A percentile compares a stretch with the other conserved stretches of the same genome.
These are phyloP conservation scores for Pimephales promelas DNA, from an alignment of 2,113 vertebrate species.

Conservation along the genomic window DNA sequence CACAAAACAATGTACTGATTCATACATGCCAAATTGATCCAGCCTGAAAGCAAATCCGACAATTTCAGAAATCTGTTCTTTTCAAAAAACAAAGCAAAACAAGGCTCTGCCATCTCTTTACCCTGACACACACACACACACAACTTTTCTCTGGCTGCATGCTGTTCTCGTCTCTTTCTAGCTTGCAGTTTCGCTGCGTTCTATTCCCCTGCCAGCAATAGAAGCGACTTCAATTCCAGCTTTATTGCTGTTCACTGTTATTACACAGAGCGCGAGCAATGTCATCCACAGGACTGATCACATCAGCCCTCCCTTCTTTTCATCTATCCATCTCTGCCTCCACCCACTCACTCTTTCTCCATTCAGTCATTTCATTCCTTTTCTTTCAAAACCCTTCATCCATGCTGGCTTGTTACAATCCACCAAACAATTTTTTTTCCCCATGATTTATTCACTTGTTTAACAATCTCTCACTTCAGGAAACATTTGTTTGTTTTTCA, in stretches of 20 bases:
- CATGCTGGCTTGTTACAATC: background rate
- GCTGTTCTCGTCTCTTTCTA: constrained; percentile 48
- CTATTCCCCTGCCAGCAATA: constrained; percentile 66
- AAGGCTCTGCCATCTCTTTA: background rate
- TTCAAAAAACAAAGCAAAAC: constrained; percentile 7
- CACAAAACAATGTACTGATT: background rate
- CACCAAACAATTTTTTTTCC: background rate
- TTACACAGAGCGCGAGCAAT: constrained; percentile 58
- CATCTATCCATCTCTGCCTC: constrained; percentile 12
- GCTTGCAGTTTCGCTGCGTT: constrained; percentile 42
- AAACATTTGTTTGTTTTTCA: constrained; percentile 24
- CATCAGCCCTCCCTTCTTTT: constrained; percentile 21
- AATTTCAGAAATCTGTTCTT: constrained; percentile 20
- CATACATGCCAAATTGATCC: constrained; percentile 12
- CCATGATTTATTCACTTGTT: background rate
- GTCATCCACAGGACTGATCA: constrained; percentile 56
- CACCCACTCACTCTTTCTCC: constrained; percentile 2
- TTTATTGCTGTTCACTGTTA: constrained; percentile 72
- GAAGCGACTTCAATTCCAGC: constrained; percentile 65
- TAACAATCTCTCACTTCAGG: background rate
- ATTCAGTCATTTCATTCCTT: constrained; percentile 1
- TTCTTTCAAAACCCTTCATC: constrained; percentile 1
- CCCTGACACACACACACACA: constrained; percentile 34
- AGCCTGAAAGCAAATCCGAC: constrained; percentile 35
- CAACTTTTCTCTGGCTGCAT: constrained; percentile 42